Base-by-base conservation (phyloP, 2,888 invertebrate genomes). In the Liodrosophila aerea region DNA sequence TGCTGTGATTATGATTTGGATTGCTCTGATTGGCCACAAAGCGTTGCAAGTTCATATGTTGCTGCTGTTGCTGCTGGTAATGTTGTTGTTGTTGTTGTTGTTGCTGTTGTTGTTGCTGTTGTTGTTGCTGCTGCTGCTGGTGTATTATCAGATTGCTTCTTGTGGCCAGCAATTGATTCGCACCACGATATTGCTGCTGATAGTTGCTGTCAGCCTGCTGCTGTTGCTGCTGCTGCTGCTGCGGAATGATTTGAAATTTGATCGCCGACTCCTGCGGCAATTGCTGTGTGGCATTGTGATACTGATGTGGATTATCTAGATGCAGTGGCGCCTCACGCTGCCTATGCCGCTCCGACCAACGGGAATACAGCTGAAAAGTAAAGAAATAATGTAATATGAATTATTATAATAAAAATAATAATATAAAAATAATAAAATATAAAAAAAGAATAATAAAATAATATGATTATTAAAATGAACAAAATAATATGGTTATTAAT, bases 161-260 rank as follows among this genome's bases (percentile, higher is more conserved):
- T 68, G 78, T 73, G 58, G 84, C 75, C 70, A 77, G 44, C 73
- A 85, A 76, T 73, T 72, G 85, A 63, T 68, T 70, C 61, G 76
- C 72, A 44, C 76, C 71, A 51, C 85, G 83, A 76, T 87, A 87
- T 59, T 83, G 83, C 65, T 87, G 87, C 70, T 85, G 85, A 44
- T 87, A 87, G 63, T 71, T 73, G 71, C 37, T 73, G 77, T 31
- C 30, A 13, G 27, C 49, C 40, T 65, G 56, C 22, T 67, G 66
- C 4, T 60, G 72, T 4, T 72, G 66, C 13, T 68, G 65, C 45
- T 85, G 87, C 22, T 87, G 86, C 22, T 76, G 80, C 63, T 76
- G 84, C 64, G 88, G 89, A 85, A 88, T 88, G 72, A 89, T 88
- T 85, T 89, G 89, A 64, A 89, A 89, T 76, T 89, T 89, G 61